phyloP scores from a whole-genome alignment of 1,140 invertebrate species.

The Aplysia californica region DNA sequence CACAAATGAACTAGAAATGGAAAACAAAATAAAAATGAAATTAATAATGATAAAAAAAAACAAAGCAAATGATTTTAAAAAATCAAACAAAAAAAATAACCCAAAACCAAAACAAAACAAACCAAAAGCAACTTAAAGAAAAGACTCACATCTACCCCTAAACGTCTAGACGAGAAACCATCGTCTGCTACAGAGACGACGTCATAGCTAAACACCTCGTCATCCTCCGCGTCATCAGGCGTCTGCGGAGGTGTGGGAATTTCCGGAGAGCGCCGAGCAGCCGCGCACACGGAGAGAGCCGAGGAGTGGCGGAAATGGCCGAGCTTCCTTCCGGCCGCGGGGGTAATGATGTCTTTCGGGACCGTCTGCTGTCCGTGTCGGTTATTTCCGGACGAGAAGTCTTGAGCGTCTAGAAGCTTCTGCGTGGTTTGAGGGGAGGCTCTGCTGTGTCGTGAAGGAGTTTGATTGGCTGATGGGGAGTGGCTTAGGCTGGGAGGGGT shows the following conservation, averaged over 20 bases:
- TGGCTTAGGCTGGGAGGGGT: no score
- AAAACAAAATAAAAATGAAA: no score
- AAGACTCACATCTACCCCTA: background rate
- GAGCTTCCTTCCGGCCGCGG: background rate
- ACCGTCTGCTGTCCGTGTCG: background rate
- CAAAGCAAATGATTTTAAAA: no score
- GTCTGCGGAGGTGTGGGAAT: background rate
- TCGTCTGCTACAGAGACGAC: background rate
- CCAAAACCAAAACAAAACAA: background rate
- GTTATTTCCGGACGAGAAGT: no score
- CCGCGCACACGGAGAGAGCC: no score
- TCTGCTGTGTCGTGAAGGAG: background rate
- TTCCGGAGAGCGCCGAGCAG: background rate
- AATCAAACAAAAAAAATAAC: no score
- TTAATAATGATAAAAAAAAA: no score
- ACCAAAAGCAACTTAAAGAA: background rate
- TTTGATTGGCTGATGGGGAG: background rate
- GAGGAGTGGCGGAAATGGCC: background rate
- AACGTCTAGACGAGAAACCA: background rate
- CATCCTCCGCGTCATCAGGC: background rate
- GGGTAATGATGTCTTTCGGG: background rate
- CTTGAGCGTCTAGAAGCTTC: no score
- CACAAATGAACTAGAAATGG: no score
- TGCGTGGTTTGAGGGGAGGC: background rate
- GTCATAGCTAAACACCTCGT: background rate